Conservation (phyloP, 2,113 vertebrate species). For the Rhinopomastus cyanomelas region DNA sequence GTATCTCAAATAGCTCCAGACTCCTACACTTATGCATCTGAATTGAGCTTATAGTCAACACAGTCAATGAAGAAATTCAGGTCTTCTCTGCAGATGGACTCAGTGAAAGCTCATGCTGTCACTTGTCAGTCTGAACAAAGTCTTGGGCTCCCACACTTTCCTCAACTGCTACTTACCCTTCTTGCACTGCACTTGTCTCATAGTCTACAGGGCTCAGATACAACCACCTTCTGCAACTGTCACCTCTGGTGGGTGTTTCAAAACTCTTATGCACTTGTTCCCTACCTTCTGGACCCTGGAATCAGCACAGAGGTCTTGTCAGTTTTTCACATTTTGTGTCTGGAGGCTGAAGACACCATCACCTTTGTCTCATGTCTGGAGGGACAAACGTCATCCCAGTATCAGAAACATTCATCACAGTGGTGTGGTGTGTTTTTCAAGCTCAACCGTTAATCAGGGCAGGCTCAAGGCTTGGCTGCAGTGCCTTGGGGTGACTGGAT, state of each 20-base stretch:
- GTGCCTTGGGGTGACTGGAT: background rate
- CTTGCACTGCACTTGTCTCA: background rate
- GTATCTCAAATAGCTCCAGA: background rate
- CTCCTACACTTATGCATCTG: background rate
- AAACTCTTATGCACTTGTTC: rapidly evolving
- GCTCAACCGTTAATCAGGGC: background rate
- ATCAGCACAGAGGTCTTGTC: background rate
- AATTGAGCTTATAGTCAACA: background rate
- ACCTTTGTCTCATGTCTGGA: background rate
- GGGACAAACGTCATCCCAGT: background rate
- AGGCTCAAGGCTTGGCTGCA: background rate
- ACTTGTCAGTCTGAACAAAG: rapidly evolving
- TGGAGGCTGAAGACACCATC: background rate
- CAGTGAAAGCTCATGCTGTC: background rate
- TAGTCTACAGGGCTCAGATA: background rate
- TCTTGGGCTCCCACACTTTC: background rate
- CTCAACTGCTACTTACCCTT: background rate
- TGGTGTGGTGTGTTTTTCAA: background rate
- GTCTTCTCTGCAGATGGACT: background rate
- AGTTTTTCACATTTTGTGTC: background rate
- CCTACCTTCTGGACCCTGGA: background rate
- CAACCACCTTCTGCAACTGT: rapidly evolving
- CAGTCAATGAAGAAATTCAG: background rate
- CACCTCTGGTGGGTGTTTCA: background rate
- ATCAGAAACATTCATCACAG: background rate